phyloP scores from a whole-genome alignment of 2,888 invertebrate species.

The Papilio gigon region DNA sequence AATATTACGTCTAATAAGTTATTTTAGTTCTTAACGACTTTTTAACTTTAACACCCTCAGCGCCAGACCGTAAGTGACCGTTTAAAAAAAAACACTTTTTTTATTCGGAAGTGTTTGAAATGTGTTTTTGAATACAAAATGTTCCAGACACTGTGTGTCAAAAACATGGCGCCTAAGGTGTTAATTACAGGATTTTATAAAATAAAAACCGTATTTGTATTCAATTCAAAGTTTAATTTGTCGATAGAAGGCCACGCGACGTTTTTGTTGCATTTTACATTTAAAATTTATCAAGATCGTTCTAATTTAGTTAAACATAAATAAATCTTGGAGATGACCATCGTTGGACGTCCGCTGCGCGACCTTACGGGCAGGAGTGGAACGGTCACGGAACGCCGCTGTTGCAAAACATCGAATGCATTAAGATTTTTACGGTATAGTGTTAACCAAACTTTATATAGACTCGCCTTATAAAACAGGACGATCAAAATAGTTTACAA shows the following conservation, averaged over 20 bases:
- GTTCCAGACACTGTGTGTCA: too few species aligned
- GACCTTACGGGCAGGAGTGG: constrained; percentile 34
- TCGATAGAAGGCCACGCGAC: neutral
- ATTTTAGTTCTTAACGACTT: too few species aligned
- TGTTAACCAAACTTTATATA: neutral
- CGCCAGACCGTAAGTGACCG: too few species aligned
- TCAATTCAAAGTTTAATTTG: neutral
- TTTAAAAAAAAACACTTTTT: too few species aligned
- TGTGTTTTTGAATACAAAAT: too few species aligned
- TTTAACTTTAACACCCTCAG: too few species aligned
- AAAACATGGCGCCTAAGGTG: too few species aligned
- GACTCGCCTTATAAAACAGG: neutral
- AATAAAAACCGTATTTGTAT: too few species aligned
- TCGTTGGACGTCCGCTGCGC: constrained; percentile 29
- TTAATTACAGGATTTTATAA: too few species aligned
- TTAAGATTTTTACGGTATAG: constrained; percentile 31
- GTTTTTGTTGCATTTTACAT: constrained; percentile 8
- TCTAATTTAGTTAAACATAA: constrained; percentile 3
- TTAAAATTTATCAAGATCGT: neutral
- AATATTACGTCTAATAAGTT: too few species aligned
- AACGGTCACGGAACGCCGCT: constrained; percentile 38
- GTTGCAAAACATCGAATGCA: constrained; percentile 25
- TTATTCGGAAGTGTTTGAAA: too few species aligned
- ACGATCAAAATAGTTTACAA: neutral
- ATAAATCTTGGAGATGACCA: constrained; percentile 33